These are phyloP conservation scores for Perithous albicinctus DNA, from an alignment of 2,888 invertebrate species.

Conservation along the genomic window DNA sequence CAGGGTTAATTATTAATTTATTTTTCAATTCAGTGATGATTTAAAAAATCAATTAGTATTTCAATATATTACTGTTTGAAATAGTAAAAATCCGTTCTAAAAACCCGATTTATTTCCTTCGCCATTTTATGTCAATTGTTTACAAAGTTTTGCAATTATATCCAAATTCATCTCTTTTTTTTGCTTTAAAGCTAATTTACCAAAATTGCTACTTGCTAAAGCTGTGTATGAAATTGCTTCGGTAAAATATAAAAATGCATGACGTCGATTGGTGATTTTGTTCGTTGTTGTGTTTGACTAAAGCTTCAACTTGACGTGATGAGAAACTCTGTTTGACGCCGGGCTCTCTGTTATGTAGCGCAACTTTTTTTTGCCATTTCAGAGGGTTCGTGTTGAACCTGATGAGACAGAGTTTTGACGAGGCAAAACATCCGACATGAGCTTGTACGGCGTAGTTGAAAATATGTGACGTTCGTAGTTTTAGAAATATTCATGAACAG, in stretches of 20 bases:
- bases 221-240: neutral
- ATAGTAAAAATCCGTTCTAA: too few species aligned
- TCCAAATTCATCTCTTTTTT: too few species aligned
- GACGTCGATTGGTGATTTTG: neutral
- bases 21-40: too few species aligned
- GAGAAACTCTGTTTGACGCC: slow-evolving; percentile 19
- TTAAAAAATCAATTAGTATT: too few species aligned
- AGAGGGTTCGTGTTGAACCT: slow-evolving; percentile 7
- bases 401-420: slow-evolving; percentile 11
- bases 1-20: too few species aligned
- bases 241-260: neutral
- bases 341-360: neutral
- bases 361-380: slow-evolving; percentile 11
- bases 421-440: slow-evolving; percentile 7
- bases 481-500: slow-evolving; percentile 1
- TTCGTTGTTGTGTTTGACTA: neutral
- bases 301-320: slow-evolving; percentile 17
- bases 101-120: too few species aligned
- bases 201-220: too few species aligned
- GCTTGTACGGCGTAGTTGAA: neutral
- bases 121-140: neutral
- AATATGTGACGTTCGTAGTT: neutral
- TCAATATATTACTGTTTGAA: too few species aligned
- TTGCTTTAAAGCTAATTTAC: too few species aligned
- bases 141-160: too few species aligned